Evolutionary conservation across 2,888 invertebrate genomes (phyloP).

Genomic region (Syrista parreyssii): DNA sequence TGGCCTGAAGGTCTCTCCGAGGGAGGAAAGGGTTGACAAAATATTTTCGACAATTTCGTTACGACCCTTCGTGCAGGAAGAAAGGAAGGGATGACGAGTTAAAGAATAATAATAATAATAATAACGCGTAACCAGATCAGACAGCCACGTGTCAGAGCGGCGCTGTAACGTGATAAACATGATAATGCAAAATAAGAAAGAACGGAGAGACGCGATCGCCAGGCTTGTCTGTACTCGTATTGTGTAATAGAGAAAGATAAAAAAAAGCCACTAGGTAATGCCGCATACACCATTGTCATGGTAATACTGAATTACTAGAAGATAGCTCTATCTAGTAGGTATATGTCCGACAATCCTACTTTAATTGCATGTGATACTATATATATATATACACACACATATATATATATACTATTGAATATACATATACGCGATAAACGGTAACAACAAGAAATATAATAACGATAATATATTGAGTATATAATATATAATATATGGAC

Average conservation of each 20-base stretch:
- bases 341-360: conserved; percentile 64
- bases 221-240: conserved; percentile 13
- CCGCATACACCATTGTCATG: conserved; percentile 33
- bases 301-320: conserved; percentile 37
- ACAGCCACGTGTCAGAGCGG: not conserved
- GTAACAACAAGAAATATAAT: conserved; percentile 34
- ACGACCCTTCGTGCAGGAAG: not conserved
- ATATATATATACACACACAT: conserved; percentile 37
- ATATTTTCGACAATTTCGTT: no score
- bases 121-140: not conserved
- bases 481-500: conserved; percentile 21
- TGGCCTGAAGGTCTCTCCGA: conserved; percentile 19
- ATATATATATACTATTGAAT: conserved; percentile 32
- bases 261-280: conserved; percentile 22
- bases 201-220: conserved; percentile 19
- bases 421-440: conserved; percentile 30
- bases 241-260: not conserved
- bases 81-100: not conserved
- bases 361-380: conserved; percentile 64
- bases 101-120: not conserved
- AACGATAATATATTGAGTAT: conserved; percentile 36
- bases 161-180: no score
- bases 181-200: not conserved
- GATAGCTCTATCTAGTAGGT: conserved; percentile 44
- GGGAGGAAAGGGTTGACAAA: not conserved